A percentile compares a stretch with the other conserved stretches of the same genome.
phyloP scores from a whole-genome alignment of 2,888 invertebrate genomes.

The Euclidia mi region DNA sequence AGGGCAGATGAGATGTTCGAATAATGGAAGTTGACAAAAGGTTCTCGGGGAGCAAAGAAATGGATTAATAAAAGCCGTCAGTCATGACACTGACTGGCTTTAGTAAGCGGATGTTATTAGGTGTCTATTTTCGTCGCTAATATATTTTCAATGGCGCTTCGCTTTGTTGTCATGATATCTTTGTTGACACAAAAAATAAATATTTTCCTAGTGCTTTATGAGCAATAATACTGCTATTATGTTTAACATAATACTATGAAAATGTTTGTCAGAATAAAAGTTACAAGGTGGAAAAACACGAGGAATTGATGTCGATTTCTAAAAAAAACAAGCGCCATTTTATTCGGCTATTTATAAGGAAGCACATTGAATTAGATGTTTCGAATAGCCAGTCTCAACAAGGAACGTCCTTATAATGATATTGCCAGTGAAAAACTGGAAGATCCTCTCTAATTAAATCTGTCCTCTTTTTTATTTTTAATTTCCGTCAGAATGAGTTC shows the following conservation, averaged over 20 bases:
- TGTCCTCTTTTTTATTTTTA: slow-evolving; percentile 62
- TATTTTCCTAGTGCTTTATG: neutral
- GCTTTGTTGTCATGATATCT: slow-evolving; percentile 17
- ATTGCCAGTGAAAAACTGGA: slow-evolving; percentile 51
- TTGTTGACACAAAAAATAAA: slow-evolving; percentile 10
- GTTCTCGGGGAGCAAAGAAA: slow-evolving; percentile 40
- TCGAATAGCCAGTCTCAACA: slow-evolving; percentile 35
- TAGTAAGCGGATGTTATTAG: slow-evolving; percentile 49
- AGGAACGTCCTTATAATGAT: slow-evolving; percentile 50
- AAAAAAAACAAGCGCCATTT: slow-evolving; percentile 11
- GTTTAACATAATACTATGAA: neutral
- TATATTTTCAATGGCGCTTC: slow-evolving; percentile 36
- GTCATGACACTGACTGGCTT: slow-evolving; percentile 41
- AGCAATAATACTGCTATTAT: neutral
- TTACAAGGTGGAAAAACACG: neutral
- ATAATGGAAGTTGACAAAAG: slow-evolving; percentile 59
- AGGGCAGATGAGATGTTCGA: slow-evolving; percentile 54
- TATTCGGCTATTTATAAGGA: slow-evolving; percentile 17
- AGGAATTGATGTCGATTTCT: neutral
- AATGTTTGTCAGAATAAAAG: neutral
- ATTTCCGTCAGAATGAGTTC: slow-evolving; percentile 57
- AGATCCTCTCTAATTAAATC: slow-evolving; percentile 66
- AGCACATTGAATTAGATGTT: slow-evolving; percentile 36
- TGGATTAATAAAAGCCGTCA: slow-evolving; percentile 48
- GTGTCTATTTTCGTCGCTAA: too few relatives aligned